Evolutionary conservation across 2,888 invertebrate genomes (phyloP), one percentile per base, ranked within the genome.

Genomic region (Tipula confusa): DNA sequence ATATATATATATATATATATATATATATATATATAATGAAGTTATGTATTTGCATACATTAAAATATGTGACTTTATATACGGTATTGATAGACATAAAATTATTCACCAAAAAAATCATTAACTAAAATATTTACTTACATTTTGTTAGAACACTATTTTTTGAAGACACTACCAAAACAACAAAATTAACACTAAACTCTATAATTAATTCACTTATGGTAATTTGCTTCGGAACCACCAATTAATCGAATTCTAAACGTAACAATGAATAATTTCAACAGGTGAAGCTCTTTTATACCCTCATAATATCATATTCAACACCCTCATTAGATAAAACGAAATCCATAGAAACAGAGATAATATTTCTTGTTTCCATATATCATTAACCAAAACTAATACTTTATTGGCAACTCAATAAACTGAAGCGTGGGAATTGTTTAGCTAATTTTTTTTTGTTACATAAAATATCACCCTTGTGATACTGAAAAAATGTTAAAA

Each of bases 251-350:
- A 64, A 64, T 15, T 64, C 24, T 6, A 64, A 64, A 64, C 64
- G 64, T 64, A 64, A 64, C 24, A 84, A 84, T 85, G 84, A 85
- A 83, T 31, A 79, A 82, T 84, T 84, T 84, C 13, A 36, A 81
- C 85, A 85, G 85, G 85, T 85, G 85, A 84, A 84, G 84, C 84
- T 83, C 85, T 84, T 85, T 85, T 85, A 85, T 85, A 85, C 85
- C 85, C 85, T 83, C 84, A 85, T 85, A 84, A 85, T 85, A n/a
- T 85, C 64, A 83, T 85, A 85, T 85, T 85, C 82, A 84, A 83
- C 84, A 80, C 80, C 84, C 85, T 83, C 83, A 84, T 84, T 83
- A 83, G 82, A 83, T 83, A 80, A 80, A 79, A 48, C 13, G 80
- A 84, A 83, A 79, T 43, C 83, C 43, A 83, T 84, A 83, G 84